Conservation (phyloP, 2,797 vertebrate species). For the Chromis chromis region DNA sequence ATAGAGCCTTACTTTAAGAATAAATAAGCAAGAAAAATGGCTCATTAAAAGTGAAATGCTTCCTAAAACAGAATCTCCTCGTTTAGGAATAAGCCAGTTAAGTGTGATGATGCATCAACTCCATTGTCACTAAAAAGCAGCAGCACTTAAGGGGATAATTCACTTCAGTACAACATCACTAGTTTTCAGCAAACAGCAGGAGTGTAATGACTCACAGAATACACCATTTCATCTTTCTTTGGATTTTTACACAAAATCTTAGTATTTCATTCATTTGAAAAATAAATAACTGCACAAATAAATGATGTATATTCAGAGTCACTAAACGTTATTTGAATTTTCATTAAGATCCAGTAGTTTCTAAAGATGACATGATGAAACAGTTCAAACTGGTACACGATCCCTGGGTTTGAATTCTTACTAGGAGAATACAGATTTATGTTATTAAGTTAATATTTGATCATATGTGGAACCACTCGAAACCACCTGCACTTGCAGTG, state of each 20-base stretch:
- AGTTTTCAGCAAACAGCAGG: slow-evolving; percentile 11
- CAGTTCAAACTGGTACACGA: too few relatives aligned
- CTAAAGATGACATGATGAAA: too few relatives aligned
- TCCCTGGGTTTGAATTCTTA: too few relatives aligned
- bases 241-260: neutral
- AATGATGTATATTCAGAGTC: too few relatives aligned
- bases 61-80: slow-evolving; percentile 30
- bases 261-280: too few relatives aligned
- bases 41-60: slow-evolving; percentile 26
- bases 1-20: slow-evolving; percentile 22
- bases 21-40: slow-evolving; percentile 13
- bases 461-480: too few relatives aligned
- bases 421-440: too few relatives aligned
- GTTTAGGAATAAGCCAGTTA: slow-evolving; percentile 40
- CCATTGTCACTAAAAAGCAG: slow-evolving; percentile 34
- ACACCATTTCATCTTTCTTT: neutral
- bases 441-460: too few relatives aligned
- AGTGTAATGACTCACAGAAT: slow-evolving; percentile 25
- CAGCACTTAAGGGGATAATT: slow-evolving; percentile 49
- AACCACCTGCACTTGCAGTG: too few relatives aligned
- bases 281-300: too few relatives aligned
- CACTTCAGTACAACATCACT: slow-evolving; percentile 16
- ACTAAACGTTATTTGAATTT: too few relatives aligned
- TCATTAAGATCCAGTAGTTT: too few relatives aligned
- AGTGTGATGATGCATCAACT: slow-evolving; percentile 40